Conservation (phyloP, 1,140 invertebrate species). For the Drosophila cardini region DNA sequence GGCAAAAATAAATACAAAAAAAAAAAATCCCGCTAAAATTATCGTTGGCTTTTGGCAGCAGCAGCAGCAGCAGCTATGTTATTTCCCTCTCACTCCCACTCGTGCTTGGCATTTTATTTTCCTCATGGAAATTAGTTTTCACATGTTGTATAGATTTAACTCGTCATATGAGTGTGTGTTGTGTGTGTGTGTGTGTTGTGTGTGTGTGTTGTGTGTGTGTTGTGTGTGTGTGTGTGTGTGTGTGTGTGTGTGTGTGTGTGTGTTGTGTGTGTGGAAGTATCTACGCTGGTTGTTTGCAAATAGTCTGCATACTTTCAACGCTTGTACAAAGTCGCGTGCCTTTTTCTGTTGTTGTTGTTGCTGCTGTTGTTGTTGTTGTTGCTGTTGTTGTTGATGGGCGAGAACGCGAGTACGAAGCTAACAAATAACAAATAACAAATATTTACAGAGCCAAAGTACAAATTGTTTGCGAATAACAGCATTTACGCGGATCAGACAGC, state of each 20-base stretch:
- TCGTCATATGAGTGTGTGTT: conserved; percentile 17
- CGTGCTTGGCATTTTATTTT: conserved; percentile 67
- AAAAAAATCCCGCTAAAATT: conserved; percentile 65
- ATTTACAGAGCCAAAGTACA: conserved; percentile 49
- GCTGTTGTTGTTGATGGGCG: conserved; percentile 28
- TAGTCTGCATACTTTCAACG: conserved; percentile 80
- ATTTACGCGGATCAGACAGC: conserved; percentile 42
- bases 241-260: conserved; percentile 11
- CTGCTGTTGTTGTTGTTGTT: conserved; percentile 31
- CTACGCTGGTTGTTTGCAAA: conserved; percentile 70
- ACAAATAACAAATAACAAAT: conserved; percentile 67
- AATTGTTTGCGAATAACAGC: conserved; percentile 46
- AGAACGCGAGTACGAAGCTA: conserved; percentile 33
- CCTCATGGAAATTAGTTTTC: conserved; percentile 79
- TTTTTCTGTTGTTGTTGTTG: conserved; percentile 58
- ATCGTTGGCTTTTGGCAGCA: conserved; percentile 56
- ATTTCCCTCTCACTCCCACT: conserved; percentile 2
- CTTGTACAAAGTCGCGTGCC: conserved; percentile 77
- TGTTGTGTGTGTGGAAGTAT: conserved; percentile 24
- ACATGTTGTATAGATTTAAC: conserved; percentile 62
- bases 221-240: conserved; percentile 7
- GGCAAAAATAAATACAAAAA: conserved; percentile 40
- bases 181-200: conserved; percentile 22
- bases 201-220: conserved; percentile 9
- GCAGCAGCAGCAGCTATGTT: conserved; percentile 4